phyloP scores from a whole-genome alignment of 2,888 invertebrate species.

The Marronus borbonicus region DNA sequence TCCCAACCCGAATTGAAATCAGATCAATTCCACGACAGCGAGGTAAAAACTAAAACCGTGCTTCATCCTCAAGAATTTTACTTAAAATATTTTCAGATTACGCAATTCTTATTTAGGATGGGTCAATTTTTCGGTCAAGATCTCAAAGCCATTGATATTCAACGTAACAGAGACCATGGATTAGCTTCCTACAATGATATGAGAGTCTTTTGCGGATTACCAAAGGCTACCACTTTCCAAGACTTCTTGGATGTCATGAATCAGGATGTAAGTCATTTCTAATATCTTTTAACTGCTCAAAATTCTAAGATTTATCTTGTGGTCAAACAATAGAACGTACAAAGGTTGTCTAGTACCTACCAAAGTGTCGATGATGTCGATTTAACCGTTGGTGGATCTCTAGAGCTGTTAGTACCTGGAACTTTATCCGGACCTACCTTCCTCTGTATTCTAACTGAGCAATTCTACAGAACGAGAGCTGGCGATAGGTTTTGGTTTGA shows the following conservation, averaged over 20 bases:
- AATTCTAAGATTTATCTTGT: background rate
- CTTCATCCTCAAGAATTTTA: constrained; percentile 56
- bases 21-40: constrained; percentile 84
- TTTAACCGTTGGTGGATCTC: constrained; percentile 86
- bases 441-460: constrained; percentile 89
- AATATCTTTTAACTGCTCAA: background rate
- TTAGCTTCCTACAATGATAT: constrained; percentile 85
- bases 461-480: constrained; percentile 88
- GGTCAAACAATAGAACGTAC: constrained; percentile 74
- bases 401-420: constrained; percentile 84
- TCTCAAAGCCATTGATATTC: constrained; percentile 86
- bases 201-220: constrained; percentile 83
- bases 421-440: constrained; percentile 90
- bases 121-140: constrained; percentile 85
- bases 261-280: constrained; percentile 71
- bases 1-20: constrained; percentile 84
- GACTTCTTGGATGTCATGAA: constrained; percentile 82
- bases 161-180: constrained; percentile 90
- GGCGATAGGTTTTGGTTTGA: constrained; percentile 93
- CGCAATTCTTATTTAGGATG: constrained; percentile 78
- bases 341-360: constrained; percentile 77
- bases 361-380: constrained; percentile 87
- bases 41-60: constrained; percentile 71
- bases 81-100: constrained; percentile 72
- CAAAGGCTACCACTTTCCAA: constrained; percentile 78